Base-by-base conservation (phyloP, 2,113 vertebrate genomes). In the Theristicus caerulescens region DNA sequence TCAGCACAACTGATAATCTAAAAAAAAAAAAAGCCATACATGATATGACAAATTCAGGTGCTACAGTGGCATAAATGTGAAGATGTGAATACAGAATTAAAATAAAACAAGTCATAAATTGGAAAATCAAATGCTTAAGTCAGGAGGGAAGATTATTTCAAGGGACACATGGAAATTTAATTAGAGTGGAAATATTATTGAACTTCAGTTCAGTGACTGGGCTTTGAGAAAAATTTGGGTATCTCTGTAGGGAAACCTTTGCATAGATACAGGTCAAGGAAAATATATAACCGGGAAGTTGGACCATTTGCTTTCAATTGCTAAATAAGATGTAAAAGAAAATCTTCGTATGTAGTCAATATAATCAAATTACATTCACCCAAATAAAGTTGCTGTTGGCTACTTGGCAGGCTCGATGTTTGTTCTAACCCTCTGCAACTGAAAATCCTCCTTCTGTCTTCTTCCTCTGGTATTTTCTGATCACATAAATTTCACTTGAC, bases 271-370 rank as follows among this genome's bases (percentile, higher is more conserved):
- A 66, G 40, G 44, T 44, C 25, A 31, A 24, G 55, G 34, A 7
- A 46, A 38, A 16, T 21, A 10, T 24, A 4, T 10, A 59, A n/a
- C 22, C 22, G 47, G 55, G 31, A 65, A 2, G 5, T 4, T 44
- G 49, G 12, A 26, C 8, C 34, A 13, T 27, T 72, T 69, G 10
- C 31, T 79, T 62, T 26, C 16, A 25, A 0, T 4, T 62, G 17
- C 15, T 71, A 47, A 52, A n/a, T 29, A 22, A 2, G 9, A 20
- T 42, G 9, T 17, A 6, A 36, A 42, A 38, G 20, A 18, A 32
- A 22, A 12, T 17, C 16, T 87, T 62, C 10, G 0, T 8, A 0
- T 21, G 14, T 11, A 21, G 19, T 18, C n/a, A 34, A 1, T 11
- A 31, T 21, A 52, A 36, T 31, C 19, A 62, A 92, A 17, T 77